phyloP scores from a whole-genome alignment of 2,113 vertebrate genomes.

The Mormoops blainvillei region DNA sequence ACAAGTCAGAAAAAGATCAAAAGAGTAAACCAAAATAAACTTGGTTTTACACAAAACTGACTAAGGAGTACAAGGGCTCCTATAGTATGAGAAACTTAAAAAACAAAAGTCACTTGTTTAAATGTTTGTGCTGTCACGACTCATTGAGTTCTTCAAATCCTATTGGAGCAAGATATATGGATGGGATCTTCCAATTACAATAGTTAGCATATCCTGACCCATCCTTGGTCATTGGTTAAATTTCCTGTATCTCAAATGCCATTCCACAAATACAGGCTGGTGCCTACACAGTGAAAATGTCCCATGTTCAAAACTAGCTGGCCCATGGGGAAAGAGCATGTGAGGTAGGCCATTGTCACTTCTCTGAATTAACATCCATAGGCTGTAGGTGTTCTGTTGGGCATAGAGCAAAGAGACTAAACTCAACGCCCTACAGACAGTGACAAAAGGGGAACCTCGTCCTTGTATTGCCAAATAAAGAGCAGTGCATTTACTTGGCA shows the following conservation, averaged over 20 bases:
- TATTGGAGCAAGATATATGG: background rate
- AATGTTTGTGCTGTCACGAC: background rate
- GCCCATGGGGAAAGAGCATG: background rate
- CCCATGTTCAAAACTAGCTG: background rate
- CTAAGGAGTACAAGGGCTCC: background rate
- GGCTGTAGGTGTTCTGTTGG: background rate
- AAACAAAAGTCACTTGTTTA: background rate
- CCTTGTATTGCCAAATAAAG: background rate
- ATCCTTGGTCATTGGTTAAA: background rate
- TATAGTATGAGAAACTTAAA: background rate
- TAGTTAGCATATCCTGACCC: background rate
- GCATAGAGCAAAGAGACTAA: background rate
- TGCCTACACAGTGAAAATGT: background rate
- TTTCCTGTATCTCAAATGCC: background rate
- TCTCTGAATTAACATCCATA: background rate
- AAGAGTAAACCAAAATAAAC: background rate
- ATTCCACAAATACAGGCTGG: background rate
- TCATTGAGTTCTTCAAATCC: background rate
- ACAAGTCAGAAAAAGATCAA: background rate
- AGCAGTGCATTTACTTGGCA: background rate
- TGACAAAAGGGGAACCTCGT: background rate
- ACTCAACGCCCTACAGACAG: background rate
- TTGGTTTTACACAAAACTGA: background rate
- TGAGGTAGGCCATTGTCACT: background rate
- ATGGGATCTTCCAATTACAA: background rate